Evolutionary conservation across 2,797 vertebrate species (phyloP).

Genomic region (Fistularia tabacaria): DNA sequence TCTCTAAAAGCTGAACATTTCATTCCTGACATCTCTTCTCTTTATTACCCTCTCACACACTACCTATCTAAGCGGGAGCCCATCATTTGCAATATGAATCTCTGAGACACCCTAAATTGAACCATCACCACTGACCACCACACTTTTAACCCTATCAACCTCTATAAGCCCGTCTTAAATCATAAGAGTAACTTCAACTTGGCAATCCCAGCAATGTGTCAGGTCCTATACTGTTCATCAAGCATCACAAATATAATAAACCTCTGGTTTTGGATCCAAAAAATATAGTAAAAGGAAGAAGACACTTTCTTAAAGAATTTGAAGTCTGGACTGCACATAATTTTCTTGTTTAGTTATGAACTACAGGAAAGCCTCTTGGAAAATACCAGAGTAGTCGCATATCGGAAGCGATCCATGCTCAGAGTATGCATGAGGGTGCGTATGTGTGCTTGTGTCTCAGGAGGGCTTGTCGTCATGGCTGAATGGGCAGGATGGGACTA

Average conservation of each 20-base stretch:
- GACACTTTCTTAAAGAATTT: slow-evolving; percentile 32
- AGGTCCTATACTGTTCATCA: too few relatives aligned
- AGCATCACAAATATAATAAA: too few relatives aligned
- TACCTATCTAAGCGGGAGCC: background rate
- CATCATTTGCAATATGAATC: too few relatives aligned
- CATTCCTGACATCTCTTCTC: slow-evolving; percentile 60
- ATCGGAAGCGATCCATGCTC: slow-evolving; percentile 45
- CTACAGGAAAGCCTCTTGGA: slow-evolving; percentile 45
- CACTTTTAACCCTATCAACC: too few relatives aligned
- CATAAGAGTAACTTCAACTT: too few relatives aligned
- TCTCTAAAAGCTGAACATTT: slow-evolving; percentile 52
- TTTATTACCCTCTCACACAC: slow-evolving; percentile 40
- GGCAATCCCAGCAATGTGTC: too few relatives aligned
- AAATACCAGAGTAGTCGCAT: slow-evolving; percentile 40
- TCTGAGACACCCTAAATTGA: too few relatives aligned
- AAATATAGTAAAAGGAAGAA: background rate
- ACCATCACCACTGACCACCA: too few relatives aligned
- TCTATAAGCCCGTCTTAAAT: too few relatives aligned
- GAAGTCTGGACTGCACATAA: slow-evolving; percentile 41
- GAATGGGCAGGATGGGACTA: slow-evolving; percentile 51
- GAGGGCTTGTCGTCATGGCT: slow-evolving; percentile 49
- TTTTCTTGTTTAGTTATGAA: slow-evolving; percentile 51
- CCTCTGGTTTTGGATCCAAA: too few relatives aligned
- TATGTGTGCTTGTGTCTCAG: slow-evolving; percentile 23
- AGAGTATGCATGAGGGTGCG: slow-evolving; percentile 2